Evolutionary conservation across 2,888 invertebrate genomes (phyloP).

Genomic region (Argynnis bischoffii): DNA sequence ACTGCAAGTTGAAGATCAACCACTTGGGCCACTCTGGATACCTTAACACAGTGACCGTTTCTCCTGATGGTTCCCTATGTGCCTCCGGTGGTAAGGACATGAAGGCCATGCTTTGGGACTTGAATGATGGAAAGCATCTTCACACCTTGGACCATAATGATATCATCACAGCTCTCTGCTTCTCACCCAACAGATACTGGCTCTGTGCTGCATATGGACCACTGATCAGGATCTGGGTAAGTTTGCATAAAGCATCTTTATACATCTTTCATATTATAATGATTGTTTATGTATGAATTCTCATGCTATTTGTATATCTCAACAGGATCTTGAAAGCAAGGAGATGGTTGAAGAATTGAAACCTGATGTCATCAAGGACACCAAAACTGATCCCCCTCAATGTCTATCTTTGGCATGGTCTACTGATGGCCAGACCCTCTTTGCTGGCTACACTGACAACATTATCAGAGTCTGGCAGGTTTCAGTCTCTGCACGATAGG

Average conservation of each 20-base stretch:
- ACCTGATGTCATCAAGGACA: constrained; percentile 93
- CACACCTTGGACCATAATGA: constrained; percentile 99
- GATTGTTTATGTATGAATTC: not conserved
- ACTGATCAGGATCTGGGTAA: constrained; percentile 98
- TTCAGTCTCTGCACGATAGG: constrained; percentile 90
- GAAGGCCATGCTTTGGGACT: constrained; percentile 99
- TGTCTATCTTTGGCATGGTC: constrained; percentile 99
- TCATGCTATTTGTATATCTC: not conserved
- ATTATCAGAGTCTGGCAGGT: constrained; percentile 99
- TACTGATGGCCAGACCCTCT: constrained; percentile 98
- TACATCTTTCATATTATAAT: not conserved
- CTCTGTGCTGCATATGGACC: constrained; percentile 99
- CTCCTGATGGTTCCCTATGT: constrained; percentile 99
- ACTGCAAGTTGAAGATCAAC: constrained; percentile 99
- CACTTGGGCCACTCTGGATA: constrained; percentile 98
- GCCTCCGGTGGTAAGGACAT: constrained; percentile 99
- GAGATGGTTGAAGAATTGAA: constrained; percentile 99
- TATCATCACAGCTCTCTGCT: constrained; percentile 98
- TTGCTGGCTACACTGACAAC: constrained; percentile 99
- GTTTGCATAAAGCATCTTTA: constrained; percentile 39
- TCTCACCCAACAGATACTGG: constrained; percentile 99
- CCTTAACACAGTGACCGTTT: constrained; percentile 98
- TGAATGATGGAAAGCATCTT: constrained; percentile 99
- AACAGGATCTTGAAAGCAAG: constrained; percentile 98
- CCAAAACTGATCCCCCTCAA: constrained; percentile 95